Percentiles rank a stretch among this genome's conserved stretches.
Evolutionary conservation across 2,113 vertebrate species (phyloP).

Genomic region (Paramormyrops kingsleyae): DNA sequence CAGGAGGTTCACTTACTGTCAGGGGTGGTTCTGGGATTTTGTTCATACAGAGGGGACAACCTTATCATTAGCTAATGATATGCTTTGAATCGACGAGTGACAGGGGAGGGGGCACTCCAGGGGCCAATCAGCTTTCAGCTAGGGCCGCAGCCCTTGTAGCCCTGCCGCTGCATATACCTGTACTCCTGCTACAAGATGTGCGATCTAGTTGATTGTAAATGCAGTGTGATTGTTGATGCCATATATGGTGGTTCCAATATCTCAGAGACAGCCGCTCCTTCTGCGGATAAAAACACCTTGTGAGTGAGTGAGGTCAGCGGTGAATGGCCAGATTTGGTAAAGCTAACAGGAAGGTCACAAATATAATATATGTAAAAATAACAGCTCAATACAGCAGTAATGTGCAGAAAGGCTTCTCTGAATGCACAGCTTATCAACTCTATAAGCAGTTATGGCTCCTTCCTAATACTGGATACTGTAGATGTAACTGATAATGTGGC

Average conservation of each 20-base stretch:
- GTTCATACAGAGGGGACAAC: background rate
- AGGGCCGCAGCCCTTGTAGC: background rate
- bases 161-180: too few relatives aligned
- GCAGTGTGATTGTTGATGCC: background rate
- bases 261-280: background rate
- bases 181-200: background rate
- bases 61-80: background rate
- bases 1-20: background rate
- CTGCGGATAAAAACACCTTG: background rate
- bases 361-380: background rate
- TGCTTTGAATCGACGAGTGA: background rate
- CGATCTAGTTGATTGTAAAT: background rate
- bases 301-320: background rate
- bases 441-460: background rate
- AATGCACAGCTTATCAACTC: background rate
- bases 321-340: background rate
- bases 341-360: background rate
- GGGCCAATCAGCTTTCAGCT: background rate
- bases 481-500: background rate
- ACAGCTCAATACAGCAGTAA: background rate
- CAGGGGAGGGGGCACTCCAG: background rate
- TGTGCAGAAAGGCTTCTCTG: background rate
- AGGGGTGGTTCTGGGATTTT: background rate
- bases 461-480: background rate
- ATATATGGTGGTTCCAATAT: background rate